phyloP scores from a whole-genome alignment of 2,888 invertebrate species.

The Tachina lurida region DNA sequence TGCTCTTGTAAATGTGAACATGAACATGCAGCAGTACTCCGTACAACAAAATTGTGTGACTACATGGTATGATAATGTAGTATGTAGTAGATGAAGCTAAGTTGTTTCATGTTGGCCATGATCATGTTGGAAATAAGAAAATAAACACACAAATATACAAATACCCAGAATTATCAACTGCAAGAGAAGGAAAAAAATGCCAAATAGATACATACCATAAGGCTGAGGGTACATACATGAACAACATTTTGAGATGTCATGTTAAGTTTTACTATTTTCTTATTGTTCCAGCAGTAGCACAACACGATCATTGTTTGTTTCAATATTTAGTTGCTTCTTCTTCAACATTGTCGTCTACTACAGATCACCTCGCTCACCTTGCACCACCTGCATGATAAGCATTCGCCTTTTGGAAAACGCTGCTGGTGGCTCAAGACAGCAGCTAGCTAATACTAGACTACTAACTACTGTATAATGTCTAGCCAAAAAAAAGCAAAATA shows the following conservation, averaged over 20 bases:
- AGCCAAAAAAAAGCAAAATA: background rate
- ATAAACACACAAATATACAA: slow-evolving; percentile 7
- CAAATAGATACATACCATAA: slow-evolving; percentile 41
- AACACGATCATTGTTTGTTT: slow-evolving; percentile 66
- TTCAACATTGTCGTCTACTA: slow-evolving; percentile 34
- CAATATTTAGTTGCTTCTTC: slow-evolving; percentile 34
- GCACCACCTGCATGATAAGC: slow-evolving; percentile 70
- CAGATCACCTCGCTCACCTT: slow-evolving; percentile 70
- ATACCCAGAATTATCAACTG: slow-evolving; percentile 1
- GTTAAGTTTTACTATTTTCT: slow-evolving; percentile 47
- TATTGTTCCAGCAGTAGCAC: slow-evolving; percentile 54
- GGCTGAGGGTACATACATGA: slow-evolving; percentile 54
- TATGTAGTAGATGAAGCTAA: slow-evolving; percentile 17
- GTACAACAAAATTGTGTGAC: slow-evolving; percentile 54
- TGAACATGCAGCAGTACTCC: slow-evolving; percentile 58
- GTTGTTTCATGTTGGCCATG: slow-evolving; percentile 62
- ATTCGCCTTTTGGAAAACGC: slow-evolving; percentile 46
- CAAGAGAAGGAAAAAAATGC: slow-evolving; percentile 10
- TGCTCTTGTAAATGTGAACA: slow-evolving; percentile 70
- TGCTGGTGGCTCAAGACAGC: slow-evolving; percentile 64
- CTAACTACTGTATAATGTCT: background rate
- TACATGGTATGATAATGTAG: slow-evolving; percentile 19
- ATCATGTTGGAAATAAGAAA: slow-evolving; percentile 63
- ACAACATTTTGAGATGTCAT: slow-evolving; percentile 69
- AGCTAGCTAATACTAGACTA: slow-evolving; percentile 5